phyloP scores from a whole-genome alignment of 2,888 invertebrate species.

The Caenorhabditis sp. region DNA sequence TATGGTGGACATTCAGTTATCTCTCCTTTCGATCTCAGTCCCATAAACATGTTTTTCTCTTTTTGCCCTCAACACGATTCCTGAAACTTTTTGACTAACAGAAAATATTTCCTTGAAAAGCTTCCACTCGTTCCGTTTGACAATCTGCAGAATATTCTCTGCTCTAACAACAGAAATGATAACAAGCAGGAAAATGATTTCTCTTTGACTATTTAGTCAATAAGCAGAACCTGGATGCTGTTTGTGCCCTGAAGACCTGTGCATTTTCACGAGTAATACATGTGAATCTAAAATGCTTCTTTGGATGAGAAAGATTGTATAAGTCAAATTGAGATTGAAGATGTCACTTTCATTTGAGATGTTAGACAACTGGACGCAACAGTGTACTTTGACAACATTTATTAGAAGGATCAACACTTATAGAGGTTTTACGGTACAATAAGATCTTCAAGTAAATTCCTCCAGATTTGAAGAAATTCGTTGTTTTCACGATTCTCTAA shows the following conservation, averaged over 20 bases:
- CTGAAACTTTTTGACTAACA: constrained; percentile 2
- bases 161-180: constrained; percentile 6
- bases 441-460: too few species aligned
- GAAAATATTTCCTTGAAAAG: not conserved
- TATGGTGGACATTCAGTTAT: not conserved
- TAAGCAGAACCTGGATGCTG: constrained; percentile 6
- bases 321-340: too few species aligned
- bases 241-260: constrained; percentile 10
- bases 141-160: constrained; percentile 17
- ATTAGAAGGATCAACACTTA: too few species aligned
- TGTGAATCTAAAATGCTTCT: not conserved
- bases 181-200: constrained; percentile 17
- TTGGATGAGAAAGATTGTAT: too few species aligned
- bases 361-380: too few species aligned
- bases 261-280: constrained; percentile 23
- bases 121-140: not conserved
- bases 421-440: too few species aligned
- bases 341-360: too few species aligned
- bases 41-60: not conserved
- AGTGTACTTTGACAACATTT: too few species aligned
- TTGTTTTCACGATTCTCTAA: too few species aligned
- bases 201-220: constrained; percentile 25
- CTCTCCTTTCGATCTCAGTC: not conserved
- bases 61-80: not conserved
- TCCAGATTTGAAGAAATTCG: too few species aligned